These are phyloP conservation scores for Drosophila asahinai DNA, from an alignment of 1,140 invertebrate genomes.

Conservation along the genomic window DNA sequence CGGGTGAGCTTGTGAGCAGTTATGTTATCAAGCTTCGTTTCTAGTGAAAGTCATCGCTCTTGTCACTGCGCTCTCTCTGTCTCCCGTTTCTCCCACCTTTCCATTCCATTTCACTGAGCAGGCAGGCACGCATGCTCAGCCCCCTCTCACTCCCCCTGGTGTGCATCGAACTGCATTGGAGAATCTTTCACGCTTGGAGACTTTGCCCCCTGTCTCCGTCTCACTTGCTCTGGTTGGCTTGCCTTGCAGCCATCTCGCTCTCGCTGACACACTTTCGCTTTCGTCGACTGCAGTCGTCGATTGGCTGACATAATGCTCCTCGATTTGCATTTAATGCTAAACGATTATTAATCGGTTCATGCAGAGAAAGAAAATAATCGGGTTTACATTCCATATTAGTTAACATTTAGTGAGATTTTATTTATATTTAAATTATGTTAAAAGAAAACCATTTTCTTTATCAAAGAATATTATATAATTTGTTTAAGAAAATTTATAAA, in stretches of 20 bases:
- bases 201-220: neutral
- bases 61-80: conserved; percentile 39
- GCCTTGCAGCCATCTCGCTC: conserved; percentile 12
- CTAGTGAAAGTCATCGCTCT: conserved; percentile 78
- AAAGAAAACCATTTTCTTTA: too few species aligned
- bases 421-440: neutral
- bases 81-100: conserved; percentile 30
- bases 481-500: too few species aligned
- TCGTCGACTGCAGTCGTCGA: conserved; percentile 62
- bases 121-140: conserved; percentile 67
- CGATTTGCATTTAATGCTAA: conserved; percentile 73
- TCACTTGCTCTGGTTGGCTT: conserved; percentile 9
- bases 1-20: conserved; percentile 34
- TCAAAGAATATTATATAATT: too few species aligned
- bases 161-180: conserved; percentile 51
- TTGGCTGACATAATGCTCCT: conserved; percentile 70
- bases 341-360: conserved; percentile 69
- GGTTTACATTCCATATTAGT: neutral
- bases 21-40: conserved; percentile 59
- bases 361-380: conserved; percentile 1
- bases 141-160: conserved; percentile 2
- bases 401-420: neutral
- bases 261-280: conserved; percentile 78
- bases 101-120: conserved; percentile 75
- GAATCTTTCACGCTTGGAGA: conserved; percentile 71